phyloP scores from a whole-genome alignment of 1,140 invertebrate species.

The Coelopa frigida region DNA sequence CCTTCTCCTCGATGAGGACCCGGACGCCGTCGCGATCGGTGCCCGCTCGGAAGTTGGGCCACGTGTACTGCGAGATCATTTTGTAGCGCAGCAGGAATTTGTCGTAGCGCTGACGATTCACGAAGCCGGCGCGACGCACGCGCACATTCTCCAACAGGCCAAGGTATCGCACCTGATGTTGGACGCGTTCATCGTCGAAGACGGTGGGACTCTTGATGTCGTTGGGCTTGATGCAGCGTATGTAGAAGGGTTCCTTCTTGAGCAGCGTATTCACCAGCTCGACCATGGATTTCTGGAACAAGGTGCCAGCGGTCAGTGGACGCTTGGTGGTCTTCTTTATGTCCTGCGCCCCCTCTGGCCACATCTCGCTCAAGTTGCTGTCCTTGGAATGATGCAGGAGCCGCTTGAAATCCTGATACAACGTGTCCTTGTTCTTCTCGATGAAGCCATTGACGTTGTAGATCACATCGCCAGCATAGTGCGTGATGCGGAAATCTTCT shows the following conservation, averaged over 20 bases:
- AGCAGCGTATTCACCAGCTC: constrained; percentile 80
- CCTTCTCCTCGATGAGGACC: constrained; percentile 73
- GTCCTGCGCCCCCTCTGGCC: constrained; percentile 87
- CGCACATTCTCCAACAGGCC: constrained; percentile 89
- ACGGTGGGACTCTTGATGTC: constrained; percentile 75
- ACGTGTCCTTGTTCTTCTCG: constrained; percentile 92
- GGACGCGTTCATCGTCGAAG: constrained; percentile 63
- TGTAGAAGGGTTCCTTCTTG: constrained; percentile 92
- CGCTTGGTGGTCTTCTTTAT: constrained; percentile 92
- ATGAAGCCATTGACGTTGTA: constrained; percentile 86
- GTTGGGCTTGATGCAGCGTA: constrained; percentile 94
- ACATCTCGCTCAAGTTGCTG: constrained; percentile 74
- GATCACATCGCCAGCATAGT: constrained; percentile 94
- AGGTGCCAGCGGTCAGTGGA: constrained; percentile 82
- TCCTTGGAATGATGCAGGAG: constrained; percentile 78
- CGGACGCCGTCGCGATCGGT: constrained; percentile 73
- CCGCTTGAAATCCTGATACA: constrained; percentile 94
- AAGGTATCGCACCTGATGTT: constrained; percentile 86
- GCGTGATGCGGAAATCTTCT: constrained; percentile 77
- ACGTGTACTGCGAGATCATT: constrained; percentile 89
- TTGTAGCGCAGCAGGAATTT: constrained; percentile 84
- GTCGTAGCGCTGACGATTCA: constrained; percentile 82
- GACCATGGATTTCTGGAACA: constrained; percentile 93
- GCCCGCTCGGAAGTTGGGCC: constrained; percentile 83
- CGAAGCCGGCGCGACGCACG: constrained; percentile 89